Base-by-base conservation (phyloP, 2,113 vertebrate genomes). In the Daubentonia madagascariensis region DNA sequence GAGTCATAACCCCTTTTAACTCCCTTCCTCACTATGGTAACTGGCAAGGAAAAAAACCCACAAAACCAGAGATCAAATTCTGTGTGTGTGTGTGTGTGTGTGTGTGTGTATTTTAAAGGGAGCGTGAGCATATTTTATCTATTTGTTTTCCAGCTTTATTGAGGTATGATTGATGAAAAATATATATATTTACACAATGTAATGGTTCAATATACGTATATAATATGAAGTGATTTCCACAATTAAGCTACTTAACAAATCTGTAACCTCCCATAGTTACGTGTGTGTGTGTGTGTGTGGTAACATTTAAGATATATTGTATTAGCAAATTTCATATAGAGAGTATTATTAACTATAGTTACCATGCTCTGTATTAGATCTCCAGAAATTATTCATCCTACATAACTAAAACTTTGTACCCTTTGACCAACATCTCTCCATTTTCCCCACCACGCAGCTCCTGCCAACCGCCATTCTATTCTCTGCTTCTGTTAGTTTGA, bases 1-100 rank as follows among this genome's bases (percentile, higher is more conserved):
- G 72, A 89, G 57, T 80, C 45, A 28, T 89, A 80, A 63, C 54
- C 81, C 28, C 70, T 97, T 94, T 91, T 96, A 96, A 88, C 96
- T 92, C 59, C 16, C 28, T 40, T 67, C 68, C 50, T 94, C 48
- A n/a, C 81, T 72, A 23, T 20, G 43, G 65, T 72, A 95, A 85
- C 88, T 73, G 52, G 54, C 50, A 73, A 93, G 54, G 68, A 59
- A 90, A 84, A 85, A 84, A 85, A 43, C 6, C 3, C 57, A n/a
- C 52, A 86, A 37, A 91, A 32, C 22, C 85, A 72, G 50, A 75
- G 32, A 68, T 28, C 35, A 81, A 52, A 70, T 68, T 57, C 1
- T 35, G 13, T 85, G 37, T 50, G 2, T 86, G 54, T 28, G 54
- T 86, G 50, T 54, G 6, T 35, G 37, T 80, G 37, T n/a, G 0